Evolutionary conservation across 2,888 invertebrate genomes (phyloP).

Genomic region (Agriopis marginaria): DNA sequence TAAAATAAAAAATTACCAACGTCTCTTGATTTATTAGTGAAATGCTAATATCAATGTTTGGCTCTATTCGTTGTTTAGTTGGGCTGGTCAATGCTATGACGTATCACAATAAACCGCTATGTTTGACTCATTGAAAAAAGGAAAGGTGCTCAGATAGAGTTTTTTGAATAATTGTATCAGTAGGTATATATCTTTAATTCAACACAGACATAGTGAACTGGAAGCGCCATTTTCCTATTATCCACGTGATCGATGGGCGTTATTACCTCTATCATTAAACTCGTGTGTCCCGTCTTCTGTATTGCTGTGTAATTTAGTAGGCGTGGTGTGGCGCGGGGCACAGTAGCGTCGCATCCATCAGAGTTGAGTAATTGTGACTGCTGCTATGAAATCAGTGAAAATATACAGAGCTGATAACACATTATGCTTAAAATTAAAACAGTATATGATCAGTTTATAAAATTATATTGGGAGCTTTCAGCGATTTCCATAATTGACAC

Average conservation of each 20-base stretch:
- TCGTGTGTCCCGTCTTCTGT: slow-evolving; percentile 15
- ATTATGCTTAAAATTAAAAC: not conserved
- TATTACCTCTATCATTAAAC: slow-evolving; percentile 24
- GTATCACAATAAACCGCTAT: too few relatives aligned
- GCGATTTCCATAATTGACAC: too few relatives aligned
- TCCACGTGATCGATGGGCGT: slow-evolving; percentile 27
- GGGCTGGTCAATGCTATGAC: too few relatives aligned
- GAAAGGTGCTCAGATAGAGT: too few relatives aligned
- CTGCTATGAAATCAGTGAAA: slow-evolving; percentile 25
- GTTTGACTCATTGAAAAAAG: too few relatives aligned
- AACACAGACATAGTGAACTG: not conserved
- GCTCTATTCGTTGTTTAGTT: too few relatives aligned
- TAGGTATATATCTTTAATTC: not conserved
- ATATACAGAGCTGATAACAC: slow-evolving; percentile 31
- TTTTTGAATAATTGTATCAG: too few relatives aligned
- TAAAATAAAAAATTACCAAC: too few relatives aligned
- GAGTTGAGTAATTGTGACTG: slow-evolving; percentile 66
- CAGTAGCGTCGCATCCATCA: slow-evolving; percentile 69
- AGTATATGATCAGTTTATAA: too few relatives aligned
- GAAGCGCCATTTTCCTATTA: slow-evolving; percentile 31
- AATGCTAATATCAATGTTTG: too few relatives aligned
- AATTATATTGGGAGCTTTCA: too few relatives aligned
- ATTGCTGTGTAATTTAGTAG: slow-evolving; percentile 39
- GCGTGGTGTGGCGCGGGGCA: slow-evolving; percentile 41
- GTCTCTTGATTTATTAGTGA: too few relatives aligned